Evolutionary conservation across 2,888 invertebrate genomes (phyloP), one percentile per base, ranked within the genome.

Genomic region (Euzophera pinguis): DNA sequence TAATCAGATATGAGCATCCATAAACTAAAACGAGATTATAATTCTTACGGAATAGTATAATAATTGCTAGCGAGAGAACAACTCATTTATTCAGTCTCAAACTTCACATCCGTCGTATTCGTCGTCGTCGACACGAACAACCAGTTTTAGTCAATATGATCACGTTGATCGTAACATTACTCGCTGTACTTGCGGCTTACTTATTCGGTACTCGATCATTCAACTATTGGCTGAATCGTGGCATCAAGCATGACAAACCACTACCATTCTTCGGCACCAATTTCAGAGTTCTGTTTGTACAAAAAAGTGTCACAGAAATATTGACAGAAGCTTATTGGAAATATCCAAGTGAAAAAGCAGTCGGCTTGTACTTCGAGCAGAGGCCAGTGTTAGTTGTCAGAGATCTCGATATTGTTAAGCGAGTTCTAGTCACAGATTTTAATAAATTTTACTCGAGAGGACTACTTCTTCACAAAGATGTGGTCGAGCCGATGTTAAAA

Each of bases 261-360:
- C 27, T 67, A 3, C 57, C 69, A 0, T 52, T 75, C 13, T 66
- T 81, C 48, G 81, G 81, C 1, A 78, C 61, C 7, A 73, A 74
- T 38, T 10, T 56, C 0, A 52, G 59, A 27, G 60, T 53, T 1
- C 72, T 66, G 42, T 60, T 74, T 1, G 38, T 65, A 22, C 58
- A 51, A 47, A 71, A 69, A 49, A 80, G 78, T 48, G 29, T 74
- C 6, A 63, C 78, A 0, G 63, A 81, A 45, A 38, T 68, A 5
- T 60, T 68, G 1, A 67, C 53, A 1, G 73, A 78, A 9, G 53
- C 59, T 37, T 81, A 81, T 49, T 70, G 70, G 66, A 78, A 71
- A 52, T 78, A 76, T 57, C 79, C 81, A 0, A 58, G 73, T 0
- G 81, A 81, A 50, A 74, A 67, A 52, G 67, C 75, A 1, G 78